Evolutionary conservation across 2,113 vertebrate genomes (phyloP).

Genomic region (Coturnix japonica): DNA sequence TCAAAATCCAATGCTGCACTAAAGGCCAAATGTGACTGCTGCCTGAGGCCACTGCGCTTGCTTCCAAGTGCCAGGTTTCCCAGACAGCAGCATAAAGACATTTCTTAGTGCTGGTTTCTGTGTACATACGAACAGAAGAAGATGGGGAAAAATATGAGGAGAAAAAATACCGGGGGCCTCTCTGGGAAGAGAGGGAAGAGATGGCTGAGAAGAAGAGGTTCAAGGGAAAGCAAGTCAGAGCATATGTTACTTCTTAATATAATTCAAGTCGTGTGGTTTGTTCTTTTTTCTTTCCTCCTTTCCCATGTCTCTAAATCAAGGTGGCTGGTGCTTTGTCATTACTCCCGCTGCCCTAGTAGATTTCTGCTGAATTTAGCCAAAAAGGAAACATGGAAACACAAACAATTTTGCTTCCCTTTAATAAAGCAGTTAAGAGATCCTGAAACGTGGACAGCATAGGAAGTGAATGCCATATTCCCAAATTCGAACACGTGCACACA

Average conservation of each 20-base stretch:
- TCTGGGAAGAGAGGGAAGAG: not conserved
- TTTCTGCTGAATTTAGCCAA: constrained; percentile 46
- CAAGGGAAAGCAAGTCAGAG: constrained; percentile 12
- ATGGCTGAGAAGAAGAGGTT: not conserved
- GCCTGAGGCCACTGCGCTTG: not conserved
- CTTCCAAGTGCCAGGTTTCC: constrained; percentile 14
- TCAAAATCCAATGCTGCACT: not conserved
- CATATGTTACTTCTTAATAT: constrained; percentile 17
- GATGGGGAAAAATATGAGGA: not conserved
- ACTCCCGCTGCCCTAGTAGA: not conserved
- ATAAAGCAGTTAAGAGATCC: constrained; percentile 43
- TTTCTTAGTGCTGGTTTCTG: not conserved
- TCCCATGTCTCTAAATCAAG: not conserved
- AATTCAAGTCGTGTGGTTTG: not conserved
- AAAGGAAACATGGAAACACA: constrained; percentile 43
- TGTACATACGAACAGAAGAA: not conserved
- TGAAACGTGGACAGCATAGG: constrained; percentile 28
- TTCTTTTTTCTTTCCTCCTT: not conserved
- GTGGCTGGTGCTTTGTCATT: constrained; percentile 13
- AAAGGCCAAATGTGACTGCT: constrained; percentile 7
- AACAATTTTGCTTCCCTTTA: constrained; percentile 43
- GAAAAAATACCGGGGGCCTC: not conserved
- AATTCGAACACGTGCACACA: not conserved
- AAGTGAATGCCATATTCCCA: constrained; percentile 35
- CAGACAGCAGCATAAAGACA: constrained; percentile 16